Percentiles rank a stretch among this genome's conserved stretches.
phyloP scores from a whole-genome alignment of 2,888 invertebrate species.

The Agrypnus murinus region DNA sequence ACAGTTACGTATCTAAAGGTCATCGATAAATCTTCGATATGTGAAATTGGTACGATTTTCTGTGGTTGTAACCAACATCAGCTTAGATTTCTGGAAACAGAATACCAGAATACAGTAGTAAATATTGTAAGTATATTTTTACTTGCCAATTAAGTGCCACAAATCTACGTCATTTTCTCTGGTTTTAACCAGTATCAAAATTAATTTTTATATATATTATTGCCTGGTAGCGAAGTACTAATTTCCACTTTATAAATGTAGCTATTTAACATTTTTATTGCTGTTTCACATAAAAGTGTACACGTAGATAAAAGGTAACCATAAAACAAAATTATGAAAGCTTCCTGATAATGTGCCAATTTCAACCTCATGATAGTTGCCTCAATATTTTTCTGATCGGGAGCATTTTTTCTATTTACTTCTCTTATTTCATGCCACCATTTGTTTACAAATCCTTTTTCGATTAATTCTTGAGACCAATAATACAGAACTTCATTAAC shows the following conservation, averaged over 20 bases:
- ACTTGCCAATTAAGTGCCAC: no score
- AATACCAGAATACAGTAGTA: no score
- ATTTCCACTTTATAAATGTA: slow-evolving; percentile 10
- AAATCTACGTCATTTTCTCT: no score
- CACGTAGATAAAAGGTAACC: slow-evolving; percentile 43
- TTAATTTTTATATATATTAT: no score
- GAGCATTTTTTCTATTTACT: slow-evolving; percentile 35
- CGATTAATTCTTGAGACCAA: slow-evolving; percentile 56
- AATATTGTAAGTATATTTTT: no score
- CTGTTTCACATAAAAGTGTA: slow-evolving; percentile 49
- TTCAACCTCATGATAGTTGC: slow-evolving; percentile 27
- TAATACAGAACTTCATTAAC: slow-evolving; percentile 51
- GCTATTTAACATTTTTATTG: slow-evolving; percentile 24
- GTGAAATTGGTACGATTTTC: no score
- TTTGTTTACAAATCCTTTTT: slow-evolving; percentile 56
- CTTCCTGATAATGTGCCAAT: slow-evolving; percentile 55
- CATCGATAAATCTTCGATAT: no score
- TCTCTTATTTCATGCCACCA: slow-evolving; percentile 54
- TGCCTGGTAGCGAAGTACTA: no score
- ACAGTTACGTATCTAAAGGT: no score
- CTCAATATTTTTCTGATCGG: neutral
- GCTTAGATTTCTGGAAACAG: no score
- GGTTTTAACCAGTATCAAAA: no score
- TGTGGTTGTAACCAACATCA: no score
- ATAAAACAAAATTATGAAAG: slow-evolving; percentile 49